These are phyloP conservation scores for Diabrotica virgifera DNA, from an alignment of 1,140 invertebrate species.

Conservation along the genomic window DNA sequence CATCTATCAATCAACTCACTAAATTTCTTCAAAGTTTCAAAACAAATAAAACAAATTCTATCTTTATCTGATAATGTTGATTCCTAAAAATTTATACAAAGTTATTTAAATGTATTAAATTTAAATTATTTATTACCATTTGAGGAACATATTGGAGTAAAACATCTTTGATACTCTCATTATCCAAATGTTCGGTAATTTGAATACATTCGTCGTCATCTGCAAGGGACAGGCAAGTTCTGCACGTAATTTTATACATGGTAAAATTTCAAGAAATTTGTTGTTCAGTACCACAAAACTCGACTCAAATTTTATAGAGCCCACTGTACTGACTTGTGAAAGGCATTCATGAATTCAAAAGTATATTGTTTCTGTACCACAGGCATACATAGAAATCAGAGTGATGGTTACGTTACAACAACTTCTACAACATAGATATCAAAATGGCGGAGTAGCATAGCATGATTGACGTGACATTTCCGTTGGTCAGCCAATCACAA, in stretches of 20 bases:
- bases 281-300: conserved; percentile 8
- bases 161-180: conserved; percentile 13
- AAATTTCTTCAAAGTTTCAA: conserved; percentile 7
- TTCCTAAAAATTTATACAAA: conserved; percentile 6
- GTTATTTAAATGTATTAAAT: background rate
- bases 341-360: background rate
- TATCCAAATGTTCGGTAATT: conserved; percentile 3
- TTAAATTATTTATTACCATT: conserved; percentile 9
- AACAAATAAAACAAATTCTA: conserved; percentile 12
- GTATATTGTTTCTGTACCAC: too few species aligned
- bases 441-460: too few species aligned
- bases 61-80: conserved; percentile 1
- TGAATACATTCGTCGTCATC: background rate
- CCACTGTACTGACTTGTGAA: background rate
- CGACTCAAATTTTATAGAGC: background rate
- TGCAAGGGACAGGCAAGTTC: conserved; percentile 13
- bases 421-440: too few species aligned
- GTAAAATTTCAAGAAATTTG: conserved; percentile 6
- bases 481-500: too few species aligned
- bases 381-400: too few species aligned
- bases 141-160: conserved; percentile 9
- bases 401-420: too few species aligned
- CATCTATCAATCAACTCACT: conserved; percentile 12
- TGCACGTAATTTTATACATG: conserved; percentile 10
- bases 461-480: too few species aligned